Percentiles rank a stretch among this genome's conserved stretches.
phyloP scores from a whole-genome alignment of 2,113 vertebrate species.

The Silurus glanis region DNA sequence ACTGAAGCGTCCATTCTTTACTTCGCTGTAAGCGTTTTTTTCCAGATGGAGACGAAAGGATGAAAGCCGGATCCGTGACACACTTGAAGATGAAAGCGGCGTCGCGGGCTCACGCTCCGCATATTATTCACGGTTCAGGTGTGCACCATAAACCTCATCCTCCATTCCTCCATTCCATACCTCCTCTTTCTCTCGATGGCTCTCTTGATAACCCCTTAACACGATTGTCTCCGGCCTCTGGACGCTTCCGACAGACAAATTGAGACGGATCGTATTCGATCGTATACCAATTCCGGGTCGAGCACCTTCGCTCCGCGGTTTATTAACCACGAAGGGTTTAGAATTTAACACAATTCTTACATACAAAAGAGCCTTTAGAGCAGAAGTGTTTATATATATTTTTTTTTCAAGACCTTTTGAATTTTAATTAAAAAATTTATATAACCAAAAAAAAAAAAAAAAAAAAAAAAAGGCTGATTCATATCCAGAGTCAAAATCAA shows the following conservation, averaged over 20 bases:
- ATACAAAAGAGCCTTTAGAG: conserved; percentile 1
- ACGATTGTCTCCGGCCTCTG: conserved; percentile 61
- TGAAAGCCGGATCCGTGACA: conserved; percentile 44
- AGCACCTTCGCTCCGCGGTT: conserved; percentile 9
- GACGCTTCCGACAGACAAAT: conserved; percentile 67
- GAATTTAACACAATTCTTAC: conserved; percentile 17
- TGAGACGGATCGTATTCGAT: conserved; percentile 66
- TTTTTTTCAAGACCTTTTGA: no score
- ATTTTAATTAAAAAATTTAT: no score
- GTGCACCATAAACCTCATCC: conserved; percentile 52
- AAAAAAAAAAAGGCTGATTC: not conserved
- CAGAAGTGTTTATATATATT: not conserved
- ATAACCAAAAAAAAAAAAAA: no score
- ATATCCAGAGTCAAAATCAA: not conserved
- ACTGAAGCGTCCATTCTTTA: conserved; percentile 49
- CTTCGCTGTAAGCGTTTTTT: conserved; percentile 51
- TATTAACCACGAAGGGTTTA: conserved; percentile 28
- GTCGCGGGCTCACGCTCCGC: conserved; percentile 57
- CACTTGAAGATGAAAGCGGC: conserved; percentile 70
- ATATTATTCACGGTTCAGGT: conserved; percentile 75
- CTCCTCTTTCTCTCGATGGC: conserved; percentile 52
- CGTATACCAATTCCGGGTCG: conserved; percentile 16
- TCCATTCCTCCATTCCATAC: conserved; percentile 10
- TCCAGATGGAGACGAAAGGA: conserved; percentile 68
- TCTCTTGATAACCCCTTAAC: conserved; percentile 56